Conservation (phyloP, 2,888 invertebrate species). For the Dromius quadrimaculatus region DNA sequence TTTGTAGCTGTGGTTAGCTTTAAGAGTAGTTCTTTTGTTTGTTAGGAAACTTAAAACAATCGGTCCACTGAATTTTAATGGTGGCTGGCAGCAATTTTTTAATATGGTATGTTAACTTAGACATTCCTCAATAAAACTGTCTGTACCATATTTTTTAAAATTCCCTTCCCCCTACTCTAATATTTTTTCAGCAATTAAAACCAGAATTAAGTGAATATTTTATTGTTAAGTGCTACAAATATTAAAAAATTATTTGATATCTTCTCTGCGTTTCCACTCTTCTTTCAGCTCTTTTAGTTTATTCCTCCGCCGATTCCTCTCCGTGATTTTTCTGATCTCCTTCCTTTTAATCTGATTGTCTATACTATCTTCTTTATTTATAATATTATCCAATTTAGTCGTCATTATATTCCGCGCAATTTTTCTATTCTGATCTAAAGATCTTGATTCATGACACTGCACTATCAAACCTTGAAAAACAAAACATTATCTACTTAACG, state of each 20-base stretch:
- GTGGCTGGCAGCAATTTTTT: constrained; percentile 57
- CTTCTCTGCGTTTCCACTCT: constrained; percentile 79
- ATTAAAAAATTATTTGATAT: constrained; percentile 64
- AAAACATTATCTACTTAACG: constrained; percentile 20
- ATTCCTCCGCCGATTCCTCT: constrained; percentile 65
- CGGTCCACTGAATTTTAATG: constrained; percentile 54
- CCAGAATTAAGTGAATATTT: too few relatives aligned
- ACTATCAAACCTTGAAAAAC: constrained; percentile 75
- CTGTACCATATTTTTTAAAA: constrained; percentile 54
- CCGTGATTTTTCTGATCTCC: constrained; percentile 69
- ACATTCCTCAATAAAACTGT: constrained; percentile 60
- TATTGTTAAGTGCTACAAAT: too few relatives aligned
- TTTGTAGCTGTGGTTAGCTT: constrained; percentile 48
- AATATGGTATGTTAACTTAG: constrained; percentile 57
- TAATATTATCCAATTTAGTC: constrained; percentile 80
- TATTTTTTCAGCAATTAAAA: too few relatives aligned
- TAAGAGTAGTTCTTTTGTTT: constrained; percentile 42
- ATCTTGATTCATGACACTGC: constrained; percentile 90
- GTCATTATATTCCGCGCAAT: constrained; percentile 81
- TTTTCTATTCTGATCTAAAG: constrained; percentile 83
- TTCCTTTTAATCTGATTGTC: constrained; percentile 76
- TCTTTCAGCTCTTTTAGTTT: constrained; percentile 77
- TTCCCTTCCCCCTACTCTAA: too few relatives aligned
- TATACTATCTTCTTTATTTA: constrained; percentile 87
- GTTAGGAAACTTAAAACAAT: constrained; percentile 43